A percentile compares a stretch with the other conserved stretches of the same genome.
phyloP scores from a whole-genome alignment of 2,113 vertebrate species.

The Aleadryas rufinucha region DNA sequence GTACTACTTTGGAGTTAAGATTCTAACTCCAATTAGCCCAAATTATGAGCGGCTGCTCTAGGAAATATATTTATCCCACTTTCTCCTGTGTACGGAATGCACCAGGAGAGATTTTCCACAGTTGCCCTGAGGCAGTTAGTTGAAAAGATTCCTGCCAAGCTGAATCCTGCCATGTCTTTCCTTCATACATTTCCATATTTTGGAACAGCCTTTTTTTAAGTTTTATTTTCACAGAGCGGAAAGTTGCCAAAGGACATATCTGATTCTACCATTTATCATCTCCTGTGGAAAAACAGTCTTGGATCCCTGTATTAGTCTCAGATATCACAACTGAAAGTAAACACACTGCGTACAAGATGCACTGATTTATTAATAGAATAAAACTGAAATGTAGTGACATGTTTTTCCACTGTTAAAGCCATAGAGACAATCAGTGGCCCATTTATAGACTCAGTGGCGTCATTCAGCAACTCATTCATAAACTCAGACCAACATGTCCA shows the following conservation, averaged over 20 bases:
- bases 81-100: background rate
- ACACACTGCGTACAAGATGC: background rate
- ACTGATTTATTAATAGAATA: constrained; percentile 55
- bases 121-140: background rate
- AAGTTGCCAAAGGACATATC: background rate
- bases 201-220: background rate
- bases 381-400: constrained; percentile 46
- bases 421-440: background rate
- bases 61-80: background rate
- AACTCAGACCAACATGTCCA: background rate
- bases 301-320: background rate
- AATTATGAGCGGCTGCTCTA: background rate
- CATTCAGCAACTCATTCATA: constrained; percentile 8
- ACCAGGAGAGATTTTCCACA: background rate
- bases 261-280: constrained; percentile 21
- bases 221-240: background rate
- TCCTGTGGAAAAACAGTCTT: constrained; percentile 18
- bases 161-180: background rate
- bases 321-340: constrained; percentile 15
- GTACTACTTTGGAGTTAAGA: background rate
- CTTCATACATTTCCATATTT: background rate
- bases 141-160: background rate
- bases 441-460: background rate
- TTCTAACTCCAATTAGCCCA: background rate
- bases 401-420: constrained; percentile 38